phyloP scores from a whole-genome alignment of 2,888 invertebrate species.

The Aricia artaxerxes region DNA sequence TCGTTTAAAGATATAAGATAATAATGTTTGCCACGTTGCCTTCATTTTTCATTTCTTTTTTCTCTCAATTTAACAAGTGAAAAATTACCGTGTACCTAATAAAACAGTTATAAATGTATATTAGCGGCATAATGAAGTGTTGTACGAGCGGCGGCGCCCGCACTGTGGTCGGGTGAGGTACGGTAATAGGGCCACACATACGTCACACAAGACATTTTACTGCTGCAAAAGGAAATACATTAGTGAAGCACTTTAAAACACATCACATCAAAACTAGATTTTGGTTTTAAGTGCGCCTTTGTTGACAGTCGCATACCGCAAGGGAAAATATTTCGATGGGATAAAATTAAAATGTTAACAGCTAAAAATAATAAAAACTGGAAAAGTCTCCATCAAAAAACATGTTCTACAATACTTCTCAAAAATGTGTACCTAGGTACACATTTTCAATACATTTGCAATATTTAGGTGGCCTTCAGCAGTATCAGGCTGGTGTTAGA shows the following conservation, averaged over 20 bases:
- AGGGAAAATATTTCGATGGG: background rate
- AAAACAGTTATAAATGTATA: slow-evolving; percentile 29
- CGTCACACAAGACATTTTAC: slow-evolving; percentile 33
- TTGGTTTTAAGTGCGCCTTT: background rate
- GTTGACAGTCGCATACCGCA: background rate
- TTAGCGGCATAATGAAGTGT: slow-evolving; percentile 25
- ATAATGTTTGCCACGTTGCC: background rate
- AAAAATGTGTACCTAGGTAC: too few species aligned
- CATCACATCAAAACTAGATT: background rate
- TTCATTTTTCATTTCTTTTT: background rate
- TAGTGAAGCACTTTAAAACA: slow-evolving; percentile 26
- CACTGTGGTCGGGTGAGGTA: slow-evolving; percentile 32
- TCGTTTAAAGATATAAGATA: too few species aligned
- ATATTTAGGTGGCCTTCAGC: too few species aligned
- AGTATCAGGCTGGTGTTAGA: too few species aligned
- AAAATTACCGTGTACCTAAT: slow-evolving; percentile 19
- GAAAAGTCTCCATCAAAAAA: too few species aligned
- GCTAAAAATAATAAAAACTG: too few species aligned
- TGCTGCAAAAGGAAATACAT: slow-evolving; percentile 31
- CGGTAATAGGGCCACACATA: slow-evolving; percentile 31
- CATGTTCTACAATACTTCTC: too few species aligned
- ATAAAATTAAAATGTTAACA: background rate
- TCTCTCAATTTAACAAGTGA: background rate
- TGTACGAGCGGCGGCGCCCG: background rate
- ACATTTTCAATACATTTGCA: too few species aligned